A percentile compares a stretch with the other conserved stretches of the same genome.
These are phyloP conservation scores for Heliconius nattereri DNA, from an alignment of 1,140 invertebrate genomes.

Conservation along the genomic window DNA sequence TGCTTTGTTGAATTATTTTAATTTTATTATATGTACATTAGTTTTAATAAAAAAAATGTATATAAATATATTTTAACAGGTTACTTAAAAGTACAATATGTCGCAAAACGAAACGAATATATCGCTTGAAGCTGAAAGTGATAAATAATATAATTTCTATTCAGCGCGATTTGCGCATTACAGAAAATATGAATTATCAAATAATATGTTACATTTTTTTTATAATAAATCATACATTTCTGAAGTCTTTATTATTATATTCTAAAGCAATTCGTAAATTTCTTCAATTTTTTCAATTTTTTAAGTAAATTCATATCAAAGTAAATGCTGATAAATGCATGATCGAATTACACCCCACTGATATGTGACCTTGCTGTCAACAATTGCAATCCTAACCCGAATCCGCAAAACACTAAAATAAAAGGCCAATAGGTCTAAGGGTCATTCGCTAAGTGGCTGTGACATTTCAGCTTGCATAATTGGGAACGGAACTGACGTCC, in stretches of 20 bases:
- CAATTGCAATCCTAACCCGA: slow-evolving; percentile 55
- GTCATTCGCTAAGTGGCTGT: slow-evolving; percentile 73
- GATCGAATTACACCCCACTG: slow-evolving; percentile 32
- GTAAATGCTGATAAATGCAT: background rate
- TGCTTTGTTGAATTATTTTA: background rate
- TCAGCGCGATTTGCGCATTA: background rate
- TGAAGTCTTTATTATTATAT: too few relatives aligned
- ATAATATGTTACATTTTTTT: background rate
- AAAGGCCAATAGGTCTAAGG: slow-evolving; percentile 78
- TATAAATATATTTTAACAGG: too few relatives aligned
- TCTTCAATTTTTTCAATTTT: background rate
- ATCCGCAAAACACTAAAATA: slow-evolving; percentile 65
- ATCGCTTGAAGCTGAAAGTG: background rate
- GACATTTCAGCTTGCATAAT: slow-evolving; percentile 78
- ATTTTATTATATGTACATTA: background rate
- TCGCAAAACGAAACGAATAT: background rate
- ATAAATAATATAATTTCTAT: background rate
- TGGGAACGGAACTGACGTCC: slow-evolving; percentile 67
- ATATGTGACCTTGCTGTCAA: slow-evolving; percentile 20
- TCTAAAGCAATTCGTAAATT: background rate
- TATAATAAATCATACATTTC: too few relatives aligned
- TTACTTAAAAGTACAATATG: background rate
- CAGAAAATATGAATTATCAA: background rate
- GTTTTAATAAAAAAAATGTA: too few relatives aligned
- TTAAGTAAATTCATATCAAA: background rate